phyloP scores from a whole-genome alignment of 2,797 vertebrate genomes.

The Gila robusta region DNA sequence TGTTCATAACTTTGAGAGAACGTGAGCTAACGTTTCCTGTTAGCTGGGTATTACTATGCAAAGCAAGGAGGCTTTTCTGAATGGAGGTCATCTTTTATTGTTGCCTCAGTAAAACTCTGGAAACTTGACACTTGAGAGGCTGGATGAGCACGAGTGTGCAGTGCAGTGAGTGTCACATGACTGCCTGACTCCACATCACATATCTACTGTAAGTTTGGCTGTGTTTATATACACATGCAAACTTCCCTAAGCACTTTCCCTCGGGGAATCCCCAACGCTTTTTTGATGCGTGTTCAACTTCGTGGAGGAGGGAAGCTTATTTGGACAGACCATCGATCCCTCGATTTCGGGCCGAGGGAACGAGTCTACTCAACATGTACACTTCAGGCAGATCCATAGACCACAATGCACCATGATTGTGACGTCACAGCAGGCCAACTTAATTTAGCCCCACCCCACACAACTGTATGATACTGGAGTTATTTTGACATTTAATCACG shows the following conservation, averaged over 20 bases:
- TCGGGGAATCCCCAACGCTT: background rate
- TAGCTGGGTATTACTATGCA: background rate
- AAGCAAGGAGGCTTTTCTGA: background rate
- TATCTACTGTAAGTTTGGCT: background rate
- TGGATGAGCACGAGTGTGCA: background rate
- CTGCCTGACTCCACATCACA: background rate
- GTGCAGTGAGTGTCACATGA: constrained; percentile 10
- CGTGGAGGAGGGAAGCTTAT: background rate
- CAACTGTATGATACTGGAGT: background rate
- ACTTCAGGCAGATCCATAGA: background rate
- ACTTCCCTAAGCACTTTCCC: background rate
- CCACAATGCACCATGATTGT: too few species aligned
- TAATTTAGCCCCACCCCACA: too few species aligned
- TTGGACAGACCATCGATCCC: background rate
- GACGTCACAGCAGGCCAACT: too few species aligned
- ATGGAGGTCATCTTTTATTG: background rate
- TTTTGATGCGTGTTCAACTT: background rate
- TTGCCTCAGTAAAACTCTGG: background rate
- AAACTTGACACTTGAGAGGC: background rate
- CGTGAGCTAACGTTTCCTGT: background rate
- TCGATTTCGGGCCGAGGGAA: background rate
- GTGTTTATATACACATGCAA: background rate
- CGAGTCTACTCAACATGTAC: background rate
- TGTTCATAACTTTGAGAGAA: background rate
- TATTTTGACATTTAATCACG: background rate